Evolutionary conservation across 2,888 invertebrate genomes (phyloP), one percentile per base, ranked within the genome.

Genomic region (Chrysodeixis includens): DNA sequence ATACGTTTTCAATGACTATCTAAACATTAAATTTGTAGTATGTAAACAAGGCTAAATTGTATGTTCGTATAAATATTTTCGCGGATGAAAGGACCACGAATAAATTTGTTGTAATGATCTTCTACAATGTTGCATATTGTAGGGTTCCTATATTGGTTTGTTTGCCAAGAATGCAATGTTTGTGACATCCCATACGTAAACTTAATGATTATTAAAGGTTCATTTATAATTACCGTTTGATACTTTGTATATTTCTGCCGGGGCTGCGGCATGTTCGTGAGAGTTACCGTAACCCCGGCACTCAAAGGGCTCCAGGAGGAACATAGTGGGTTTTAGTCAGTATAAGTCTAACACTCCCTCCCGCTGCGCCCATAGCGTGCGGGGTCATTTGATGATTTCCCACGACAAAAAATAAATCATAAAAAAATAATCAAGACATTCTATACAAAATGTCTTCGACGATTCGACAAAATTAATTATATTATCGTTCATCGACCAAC

Each of bases 1-100:
- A 40, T 58, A 62, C 62, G 51, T 57, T 18, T 30, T 30, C 10
- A 10, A 20, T 18, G 2, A 49, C 20, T 49, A 20, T 20, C 46
- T 20, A 18, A 5, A 20, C 5, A n/a, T 3, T 40, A 40, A n/a
- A 40, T 40, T n/a, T 40, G 14, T 6, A n/a, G 40, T 40, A n/a
- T n/a, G n/a, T 40, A n/a, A 40, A 40, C n/a, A 40, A 40, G n/a
- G 12, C 0, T 18, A 49, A n/a, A 49, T 20, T 1, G 4, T 49
- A 20, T 20, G 7, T 10, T 1, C 10, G 10, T 3, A 3, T 49
- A 10, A 3, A 49, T 49, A 44, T 6, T 49, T 20, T 18, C 16
- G 20, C 7, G 20, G 46, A 10, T 49, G 10, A 18, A 49, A 9
- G 46, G 46, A 49, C 46, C 10, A 20, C 18, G 9, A 46, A 7